Percentiles rank a stretch among this genome's conserved stretches.
Evolutionary conservation across 2,797 vertebrate genomes (phyloP).

Genomic region (Setipinna tenuifilis): DNA sequence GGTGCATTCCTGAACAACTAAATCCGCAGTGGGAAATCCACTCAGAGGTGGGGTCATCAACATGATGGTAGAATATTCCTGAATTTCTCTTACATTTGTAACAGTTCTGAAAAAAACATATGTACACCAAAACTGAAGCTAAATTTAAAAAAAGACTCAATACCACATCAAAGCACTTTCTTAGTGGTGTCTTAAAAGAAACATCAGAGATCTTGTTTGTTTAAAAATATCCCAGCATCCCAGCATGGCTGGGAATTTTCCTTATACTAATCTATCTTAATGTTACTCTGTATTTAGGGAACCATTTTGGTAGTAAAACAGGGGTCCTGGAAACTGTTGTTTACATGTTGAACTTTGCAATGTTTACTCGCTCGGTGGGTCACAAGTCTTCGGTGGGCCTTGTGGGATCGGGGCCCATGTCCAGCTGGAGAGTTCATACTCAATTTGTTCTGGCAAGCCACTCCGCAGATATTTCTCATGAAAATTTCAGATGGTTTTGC

Average conservation of each 20-base stretch:
- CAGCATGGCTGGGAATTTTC: background rate
- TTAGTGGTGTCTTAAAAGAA: background rate
- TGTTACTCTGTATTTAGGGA: background rate
- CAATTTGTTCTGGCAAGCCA: constrained; percentile 47
- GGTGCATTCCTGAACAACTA: background rate
- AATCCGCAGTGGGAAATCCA: background rate
- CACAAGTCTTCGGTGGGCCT: constrained; percentile 4
- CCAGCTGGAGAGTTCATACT: constrained; percentile 48
- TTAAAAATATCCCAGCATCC: background rate
- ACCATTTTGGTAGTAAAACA: background rate
- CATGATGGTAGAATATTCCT: background rate
- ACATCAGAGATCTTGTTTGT: background rate
- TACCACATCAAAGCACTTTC: background rate
- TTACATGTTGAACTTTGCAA: background rate
- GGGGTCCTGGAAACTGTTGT: background rate
- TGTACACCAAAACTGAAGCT: too few species aligned
- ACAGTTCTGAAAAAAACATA: too few species aligned
- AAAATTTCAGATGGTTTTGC: constrained; percentile 54
- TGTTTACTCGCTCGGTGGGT: background rate
- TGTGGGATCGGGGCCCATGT: constrained; percentile 7
- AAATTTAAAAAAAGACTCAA: background rate
- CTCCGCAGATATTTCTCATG: constrained; percentile 50
- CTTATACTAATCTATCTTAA: background rate
- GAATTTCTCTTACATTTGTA: background rate
- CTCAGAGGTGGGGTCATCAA: background rate